These are phyloP conservation scores for Channa argus DNA, from an alignment of 2,113 vertebrate genomes.

Conservation along the genomic window DNA sequence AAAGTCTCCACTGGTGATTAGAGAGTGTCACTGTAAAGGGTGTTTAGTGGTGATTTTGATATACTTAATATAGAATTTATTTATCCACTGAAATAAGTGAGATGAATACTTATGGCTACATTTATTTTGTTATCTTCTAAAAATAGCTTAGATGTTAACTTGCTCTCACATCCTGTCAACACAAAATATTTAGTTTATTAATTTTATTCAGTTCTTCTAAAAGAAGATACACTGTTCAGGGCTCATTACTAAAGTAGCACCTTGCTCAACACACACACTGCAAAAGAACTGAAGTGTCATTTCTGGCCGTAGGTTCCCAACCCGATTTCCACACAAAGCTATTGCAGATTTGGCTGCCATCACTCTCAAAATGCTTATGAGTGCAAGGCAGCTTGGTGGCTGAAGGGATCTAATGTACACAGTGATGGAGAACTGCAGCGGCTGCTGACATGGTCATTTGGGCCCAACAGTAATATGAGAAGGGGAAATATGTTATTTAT, in stretches of 20 bases:
- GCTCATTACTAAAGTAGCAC: neutral
- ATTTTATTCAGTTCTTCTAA: too few relatives aligned
- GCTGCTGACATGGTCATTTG: slow-evolving; percentile 15
- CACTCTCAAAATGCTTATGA: neutral
- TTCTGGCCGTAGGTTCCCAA: neutral
- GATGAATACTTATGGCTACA: too few relatives aligned
- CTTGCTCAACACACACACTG: neutral
- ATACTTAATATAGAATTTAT: too few relatives aligned
- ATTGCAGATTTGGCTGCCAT: too few relatives aligned
- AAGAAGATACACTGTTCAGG: too few relatives aligned
- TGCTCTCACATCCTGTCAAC: too few relatives aligned
- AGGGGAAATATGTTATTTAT: neutral
- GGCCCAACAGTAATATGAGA: neutral
- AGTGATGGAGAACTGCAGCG: slow-evolving; percentile 13
- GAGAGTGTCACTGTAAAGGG: too few relatives aligned
- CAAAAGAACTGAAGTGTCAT: neutral
- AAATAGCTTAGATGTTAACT: too few relatives aligned
- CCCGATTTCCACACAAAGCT: neutral
- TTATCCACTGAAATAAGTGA: too few relatives aligned
- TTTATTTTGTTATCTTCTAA: too few relatives aligned
- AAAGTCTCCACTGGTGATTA: neutral
- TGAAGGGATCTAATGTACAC: neutral
- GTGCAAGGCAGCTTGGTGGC: neutral
- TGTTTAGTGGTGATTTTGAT: too few relatives aligned
- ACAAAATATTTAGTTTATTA: too few relatives aligned